phyloP scores from a whole-genome alignment of 2,113 vertebrate species.

The Ciconia maguari region DNA sequence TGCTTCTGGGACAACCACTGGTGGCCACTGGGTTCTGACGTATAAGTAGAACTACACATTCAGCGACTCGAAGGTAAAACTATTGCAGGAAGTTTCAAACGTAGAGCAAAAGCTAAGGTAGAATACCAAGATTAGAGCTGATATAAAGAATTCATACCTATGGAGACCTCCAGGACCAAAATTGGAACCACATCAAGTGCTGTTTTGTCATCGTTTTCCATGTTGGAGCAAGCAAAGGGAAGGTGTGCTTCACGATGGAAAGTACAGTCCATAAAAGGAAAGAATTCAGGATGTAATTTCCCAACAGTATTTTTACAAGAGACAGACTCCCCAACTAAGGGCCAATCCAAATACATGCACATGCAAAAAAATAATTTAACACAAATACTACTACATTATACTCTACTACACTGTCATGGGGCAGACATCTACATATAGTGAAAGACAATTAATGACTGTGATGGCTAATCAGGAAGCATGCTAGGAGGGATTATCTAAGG shows the following conservation, averaged over 20 bases:
- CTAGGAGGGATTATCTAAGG: not conserved
- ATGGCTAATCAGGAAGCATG: not conserved
- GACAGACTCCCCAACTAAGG: not conserved
- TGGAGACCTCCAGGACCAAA: not conserved
- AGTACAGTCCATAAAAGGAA: not conserved
- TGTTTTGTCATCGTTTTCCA: not conserved
- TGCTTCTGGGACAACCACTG: not conserved
- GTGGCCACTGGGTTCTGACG: not conserved
- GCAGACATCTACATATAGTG: not conserved
- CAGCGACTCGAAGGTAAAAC: not conserved
- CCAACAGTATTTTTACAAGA: not conserved
- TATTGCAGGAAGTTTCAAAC: not conserved
- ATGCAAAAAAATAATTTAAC: not conserved
- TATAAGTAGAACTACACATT: not conserved
- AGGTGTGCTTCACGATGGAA: not conserved
- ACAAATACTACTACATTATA: not conserved
- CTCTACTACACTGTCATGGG: not conserved
- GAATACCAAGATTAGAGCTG: not conserved
- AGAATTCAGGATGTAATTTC: not conserved
- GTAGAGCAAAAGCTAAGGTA: not conserved
- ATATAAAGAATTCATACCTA: not conserved
- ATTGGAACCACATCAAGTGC: not conserved
- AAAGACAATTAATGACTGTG: not conserved
- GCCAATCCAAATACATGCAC: not conserved
- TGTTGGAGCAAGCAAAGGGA: not conserved